phyloP scores from a whole-genome alignment of 1,140 invertebrate genomes.

The Caenorhabditis brenneri region DNA sequence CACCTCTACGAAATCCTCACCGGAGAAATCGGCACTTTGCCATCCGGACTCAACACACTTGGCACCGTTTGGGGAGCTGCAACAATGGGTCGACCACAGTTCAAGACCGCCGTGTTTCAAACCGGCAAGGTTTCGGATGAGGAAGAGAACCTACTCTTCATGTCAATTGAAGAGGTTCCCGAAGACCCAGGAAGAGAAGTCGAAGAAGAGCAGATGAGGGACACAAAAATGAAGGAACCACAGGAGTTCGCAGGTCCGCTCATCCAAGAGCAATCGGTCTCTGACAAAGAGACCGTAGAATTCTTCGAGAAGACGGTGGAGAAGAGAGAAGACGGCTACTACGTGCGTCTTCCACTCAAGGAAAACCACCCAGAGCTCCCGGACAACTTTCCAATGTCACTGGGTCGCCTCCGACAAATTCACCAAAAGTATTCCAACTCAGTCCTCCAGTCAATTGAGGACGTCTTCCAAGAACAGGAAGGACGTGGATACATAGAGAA shows the following conservation, averaged over 20 bases:
- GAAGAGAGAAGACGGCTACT: slow-evolving; percentile 34
- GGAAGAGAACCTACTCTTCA: background rate
- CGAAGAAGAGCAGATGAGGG: background rate
- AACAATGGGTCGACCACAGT: background rate
- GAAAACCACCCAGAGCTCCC: background rate
- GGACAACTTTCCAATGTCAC: slow-evolving; percentile 30
- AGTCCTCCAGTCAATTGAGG: slow-evolving; percentile 15
- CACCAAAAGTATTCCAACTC: background rate
- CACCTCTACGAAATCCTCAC: background rate
- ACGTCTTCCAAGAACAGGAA: slow-evolving; percentile 48
- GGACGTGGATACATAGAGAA: slow-evolving; percentile 39
- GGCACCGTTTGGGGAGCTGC: background rate
- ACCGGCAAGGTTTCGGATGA: background rate
- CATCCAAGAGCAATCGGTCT: background rate
- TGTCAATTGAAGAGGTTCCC: background rate
- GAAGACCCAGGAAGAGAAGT: background rate
- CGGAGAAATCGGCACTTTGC: background rate
- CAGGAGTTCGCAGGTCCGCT: background rate
- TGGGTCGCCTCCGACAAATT: background rate
- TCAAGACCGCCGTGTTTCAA: background rate
- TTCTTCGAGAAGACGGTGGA: slow-evolving; percentile 6
- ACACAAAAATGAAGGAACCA: background rate
- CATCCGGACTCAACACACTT: background rate
- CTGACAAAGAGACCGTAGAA: background rate
- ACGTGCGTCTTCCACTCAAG: slow-evolving; percentile 15